Evolutionary conservation across 2,888 invertebrate genomes (phyloP), one percentile per base, ranked within the genome.

Genomic region (Pyralis farinalis): DNA sequence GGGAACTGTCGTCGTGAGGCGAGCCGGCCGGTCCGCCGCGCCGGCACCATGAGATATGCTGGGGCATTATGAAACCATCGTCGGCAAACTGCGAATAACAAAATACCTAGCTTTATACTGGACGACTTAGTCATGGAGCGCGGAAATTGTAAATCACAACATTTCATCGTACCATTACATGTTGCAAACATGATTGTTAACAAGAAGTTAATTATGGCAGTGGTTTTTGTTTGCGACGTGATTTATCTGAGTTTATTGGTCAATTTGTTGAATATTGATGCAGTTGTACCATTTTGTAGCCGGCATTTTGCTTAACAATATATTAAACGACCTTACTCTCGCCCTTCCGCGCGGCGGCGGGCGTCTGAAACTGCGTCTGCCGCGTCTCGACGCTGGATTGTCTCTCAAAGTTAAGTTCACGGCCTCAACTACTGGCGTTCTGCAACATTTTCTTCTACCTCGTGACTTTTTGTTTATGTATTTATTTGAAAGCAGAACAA

Each of bases 321-420:
- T 16, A 1, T 11, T 2, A 11, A 42, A 43, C 56, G 57, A 55
- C 64, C 60, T 61, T 63, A 63, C 58, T 51, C 58, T 55, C 55
- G 61, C 22, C 25, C 34, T 35, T 35, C 31, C 46, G 51, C 44
- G 34, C 29, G 41, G 43, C 58, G 42, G 34, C 29, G 41, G 43
- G 57, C 42, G 53, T 58, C 55, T 55, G 64, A 62, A 53, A 40
- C 39, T 34, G 47, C 39, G 38, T 55, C 48, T 48, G 43, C 44
- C 61, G 50, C 51, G 55, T 6, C 43, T 37, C 63, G 57, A 55
- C 66, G 57, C 56, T 69, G 63, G 60, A 62, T 64, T 63, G 69
- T 71, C 71, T 74, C 68, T 69, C 71, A 63, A 68, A 76, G 76
- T 78, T 81, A 84, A 84, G 84, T 84, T 85, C 84, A 82, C 65